Base-by-base conservation (phyloP, 2,888 invertebrate species). In the Pimpla rufipes region DNA sequence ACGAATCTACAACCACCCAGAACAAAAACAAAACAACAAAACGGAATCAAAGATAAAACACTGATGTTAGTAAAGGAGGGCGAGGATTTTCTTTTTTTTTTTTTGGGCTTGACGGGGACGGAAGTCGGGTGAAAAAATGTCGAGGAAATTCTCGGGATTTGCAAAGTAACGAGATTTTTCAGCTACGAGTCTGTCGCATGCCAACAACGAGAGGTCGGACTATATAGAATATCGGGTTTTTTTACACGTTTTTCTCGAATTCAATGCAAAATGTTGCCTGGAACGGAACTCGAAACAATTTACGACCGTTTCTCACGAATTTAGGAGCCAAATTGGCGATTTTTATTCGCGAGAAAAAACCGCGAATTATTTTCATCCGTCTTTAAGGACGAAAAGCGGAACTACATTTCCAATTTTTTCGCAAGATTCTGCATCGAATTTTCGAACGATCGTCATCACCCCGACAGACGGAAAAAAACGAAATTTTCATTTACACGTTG, bases 141-240 rank as follows among this genome's bases (percentile, higher is more conserved):
- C 45, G 85, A 73, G 80, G 50, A 74, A 77, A 13, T 71, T 59
- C 6, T 68, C 10, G 29, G 29, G 64, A 29, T 29, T 29, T 29
- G 29, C 29, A 29, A 29, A 29, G 29, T 29, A 29, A 29, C 29
- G 29, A 29, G 29, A 29, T 29, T 29, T 29, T 29, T 29, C 3
- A 29, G 78, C 86, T 87, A 88, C 85, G 83, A 85, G 83, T 87
- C 85, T 84, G 84, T 75, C 84, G 78, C 87, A 87, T 88, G 87
- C 87, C 86, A 85, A 85, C 68, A 82, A 81, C 81, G 78, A 83
- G 78, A 83, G 62, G 81, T 75, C 70, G 79, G 79, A 81, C 68
- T 45, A 16, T 62, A 62, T 35, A n/a, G 59, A 29, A 29, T 29
- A 29, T 3, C 3, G 29, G 29, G 5, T 2, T 29, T 5, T 29